Evolutionary conservation across 2,797 vertebrate genomes (phyloP), one percentile per base, ranked within the genome.

Genomic region (Rhinella marina): DNA sequence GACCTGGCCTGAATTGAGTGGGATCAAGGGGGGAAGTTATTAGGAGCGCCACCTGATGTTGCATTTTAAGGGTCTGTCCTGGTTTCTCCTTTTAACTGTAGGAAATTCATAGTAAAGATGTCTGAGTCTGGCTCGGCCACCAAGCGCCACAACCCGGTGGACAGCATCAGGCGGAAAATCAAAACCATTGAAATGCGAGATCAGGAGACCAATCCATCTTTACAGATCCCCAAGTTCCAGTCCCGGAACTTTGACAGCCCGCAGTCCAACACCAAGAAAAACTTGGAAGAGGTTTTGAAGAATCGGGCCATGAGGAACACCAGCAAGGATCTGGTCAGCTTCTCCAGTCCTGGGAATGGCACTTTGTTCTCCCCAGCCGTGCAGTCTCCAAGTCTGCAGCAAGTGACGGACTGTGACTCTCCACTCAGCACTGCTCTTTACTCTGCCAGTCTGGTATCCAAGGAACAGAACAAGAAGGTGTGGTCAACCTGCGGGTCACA

Each of bases 91-190:
- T 70, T 32, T 68, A 2, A 7, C 70, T 75, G 9, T 17, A 75
- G 72, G 29, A 5, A n/a, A n/a, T 50, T 17, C 10, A 6, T 6
- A 29, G 66, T 19, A n/a, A 29, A 59, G 57, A 89, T 89, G 88
- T 87, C 68, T 1, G 73, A 73, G 8, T 12, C 25, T 0, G 86
- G 86, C 4, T 61, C 32, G 2, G 93, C 93, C 2, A 92, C 93
- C 48, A 95, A 91, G 21, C 91, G 94, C 7, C 96, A 97, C 92
- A 97, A 98, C 90, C 98, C 98, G 0, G 96, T 98, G 89, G 96
- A 97, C 92, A 98, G 97, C 92, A 97, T 98, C 89, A 96, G 97
- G 91, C 95, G 96, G 87, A 98, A 98, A 88, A 94, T 99, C 83
- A 96, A 94, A 92, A 96, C 96, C 80, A 98, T 98, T 61, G 95